Conservation (phyloP, 2,888 invertebrate genomes). For the Sphinx pinastri region DNA sequence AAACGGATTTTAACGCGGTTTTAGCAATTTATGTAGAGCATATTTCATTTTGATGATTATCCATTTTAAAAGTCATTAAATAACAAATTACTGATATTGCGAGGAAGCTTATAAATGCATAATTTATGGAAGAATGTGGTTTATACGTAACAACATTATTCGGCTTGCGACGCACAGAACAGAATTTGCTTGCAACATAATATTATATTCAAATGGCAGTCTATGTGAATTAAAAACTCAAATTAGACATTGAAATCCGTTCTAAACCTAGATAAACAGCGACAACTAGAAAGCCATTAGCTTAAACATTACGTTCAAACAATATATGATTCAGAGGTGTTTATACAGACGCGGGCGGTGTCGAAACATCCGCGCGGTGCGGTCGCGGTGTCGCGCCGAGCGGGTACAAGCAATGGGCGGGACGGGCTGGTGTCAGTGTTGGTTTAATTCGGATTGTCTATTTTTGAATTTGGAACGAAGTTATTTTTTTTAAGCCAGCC, state of each 20-base stretch:
- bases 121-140: neutral
- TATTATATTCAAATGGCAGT: too few relatives aligned
- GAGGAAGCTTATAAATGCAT: neutral
- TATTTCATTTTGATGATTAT: slow-evolving; percentile 17
- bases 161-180: neutral
- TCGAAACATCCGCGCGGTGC: slow-evolving; percentile 62
- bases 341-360: slow-evolving; percentile 62
- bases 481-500: too few relatives aligned
- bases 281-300: slow-evolving; percentile 62
- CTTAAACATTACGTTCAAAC: slow-evolving; percentile 52
- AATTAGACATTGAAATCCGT: slow-evolving; percentile 37
- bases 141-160: neutral
- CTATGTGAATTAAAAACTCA: neutral
- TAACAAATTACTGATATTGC: neutral
- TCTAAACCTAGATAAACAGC: slow-evolving; percentile 36
- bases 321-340: slow-evolving; percentile 73
- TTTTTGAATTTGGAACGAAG: neutral
- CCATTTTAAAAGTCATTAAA: slow-evolving; percentile 1
- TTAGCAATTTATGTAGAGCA: slow-evolving; percentile 13
- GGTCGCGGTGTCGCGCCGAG: slow-evolving; percentile 51
- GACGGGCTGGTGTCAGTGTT: slow-evolving; percentile 25
- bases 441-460: neutral
- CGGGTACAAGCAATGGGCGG: slow-evolving; percentile 60
- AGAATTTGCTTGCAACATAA: neutral
- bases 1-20: neutral